A percentile compares a stretch with the other conserved stretches of the same genome.
Conservation (phyloP, 2,888 invertebrate species). For the Drosophila suboccidentalis region DNA sequence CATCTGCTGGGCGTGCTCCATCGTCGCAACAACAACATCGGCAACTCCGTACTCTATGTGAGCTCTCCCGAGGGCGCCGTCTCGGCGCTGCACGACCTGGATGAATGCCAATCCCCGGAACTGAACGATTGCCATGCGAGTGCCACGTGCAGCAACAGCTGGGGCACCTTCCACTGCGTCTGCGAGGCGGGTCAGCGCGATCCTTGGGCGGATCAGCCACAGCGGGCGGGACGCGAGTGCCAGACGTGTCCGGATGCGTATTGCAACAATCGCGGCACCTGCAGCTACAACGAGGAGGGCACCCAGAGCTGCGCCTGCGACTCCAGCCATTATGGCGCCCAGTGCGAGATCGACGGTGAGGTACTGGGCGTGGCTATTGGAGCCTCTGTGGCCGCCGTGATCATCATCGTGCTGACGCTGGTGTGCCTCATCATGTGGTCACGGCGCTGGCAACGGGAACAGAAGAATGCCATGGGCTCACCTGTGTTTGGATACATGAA, state of each 20-base stretch:
- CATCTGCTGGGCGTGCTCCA: slow-evolving; percentile 94
- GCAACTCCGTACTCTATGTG: slow-evolving; percentile 94
- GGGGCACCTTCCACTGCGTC: slow-evolving; percentile 90
- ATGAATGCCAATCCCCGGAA: slow-evolving; percentile 93
- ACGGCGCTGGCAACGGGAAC: slow-evolving; percentile 95
- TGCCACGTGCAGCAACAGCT: slow-evolving; percentile 92
- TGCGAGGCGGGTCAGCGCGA: slow-evolving; percentile 92
- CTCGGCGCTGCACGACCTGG: slow-evolving; percentile 91
- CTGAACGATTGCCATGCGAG: slow-evolving; percentile 94
- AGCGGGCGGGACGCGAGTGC: slow-evolving; percentile 91
- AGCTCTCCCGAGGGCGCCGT: slow-evolving; percentile 93
- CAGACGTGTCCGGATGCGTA: slow-evolving; percentile 91
- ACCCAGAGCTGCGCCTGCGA: slow-evolving; percentile 88
- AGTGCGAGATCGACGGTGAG: slow-evolving; percentile 96
- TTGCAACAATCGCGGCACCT: slow-evolving; percentile 94
- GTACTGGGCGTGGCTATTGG: slow-evolving; percentile 96
- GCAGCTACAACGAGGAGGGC: slow-evolving; percentile 90
- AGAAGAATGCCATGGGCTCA: slow-evolving; percentile 92
- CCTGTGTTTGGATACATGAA: slow-evolving; percentile 96
- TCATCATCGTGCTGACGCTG: slow-evolving; percentile 94
- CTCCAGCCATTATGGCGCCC: slow-evolving; percentile 93
- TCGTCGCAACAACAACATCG: slow-evolving; percentile 94
- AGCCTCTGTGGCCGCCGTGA: slow-evolving; percentile 94
- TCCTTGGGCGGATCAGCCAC: slow-evolving; percentile 89
- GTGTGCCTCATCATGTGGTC: slow-evolving; percentile 97